Conservation (phyloP, 2,888 invertebrate genomes). For the Plemyria rubiginata region DNA sequence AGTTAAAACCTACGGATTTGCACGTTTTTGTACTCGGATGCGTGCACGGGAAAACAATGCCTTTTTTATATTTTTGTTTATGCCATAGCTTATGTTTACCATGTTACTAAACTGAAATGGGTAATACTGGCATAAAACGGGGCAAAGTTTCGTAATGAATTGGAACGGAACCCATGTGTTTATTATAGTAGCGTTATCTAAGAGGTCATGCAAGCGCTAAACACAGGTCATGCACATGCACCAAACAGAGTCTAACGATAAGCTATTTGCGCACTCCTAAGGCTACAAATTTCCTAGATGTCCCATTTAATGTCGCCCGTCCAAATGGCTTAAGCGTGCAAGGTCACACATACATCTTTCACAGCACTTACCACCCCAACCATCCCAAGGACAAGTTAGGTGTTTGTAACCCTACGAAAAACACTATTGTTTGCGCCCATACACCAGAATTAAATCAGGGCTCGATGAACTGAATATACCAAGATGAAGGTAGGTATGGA, state of each 20-base stretch:
- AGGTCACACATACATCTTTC: not conserved
- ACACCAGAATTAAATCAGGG: not conserved
- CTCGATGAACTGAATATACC: not conserved
- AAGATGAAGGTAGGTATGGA: not conserved
- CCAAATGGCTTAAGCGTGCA: not conserved
- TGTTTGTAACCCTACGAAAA: too few species aligned
- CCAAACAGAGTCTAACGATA: constrained; percentile 17
- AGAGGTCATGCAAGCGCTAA: constrained; percentile 42
- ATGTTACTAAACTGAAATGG: too few species aligned
- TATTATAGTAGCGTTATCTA: constrained; percentile 30
- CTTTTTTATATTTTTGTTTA: too few species aligned
- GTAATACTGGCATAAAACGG: not conserved
- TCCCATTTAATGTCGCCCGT: not conserved
- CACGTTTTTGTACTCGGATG: not conserved
- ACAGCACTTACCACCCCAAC: not conserved
- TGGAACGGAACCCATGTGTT: constrained; percentile 19
- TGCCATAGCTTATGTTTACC: too few species aligned
- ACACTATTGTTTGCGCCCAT: too few species aligned
- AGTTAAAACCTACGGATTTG: too few species aligned
- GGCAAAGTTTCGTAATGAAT: not conserved
- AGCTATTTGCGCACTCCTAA: constrained; percentile 16
- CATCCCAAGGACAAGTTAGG: not conserved
- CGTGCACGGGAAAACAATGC: too few species aligned
- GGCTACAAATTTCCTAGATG: constrained; percentile 6
- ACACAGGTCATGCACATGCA: constrained; percentile 47